phyloP scores from a whole-genome alignment of 2,113 vertebrate species.

The Podarcis raffonei region DNA sequence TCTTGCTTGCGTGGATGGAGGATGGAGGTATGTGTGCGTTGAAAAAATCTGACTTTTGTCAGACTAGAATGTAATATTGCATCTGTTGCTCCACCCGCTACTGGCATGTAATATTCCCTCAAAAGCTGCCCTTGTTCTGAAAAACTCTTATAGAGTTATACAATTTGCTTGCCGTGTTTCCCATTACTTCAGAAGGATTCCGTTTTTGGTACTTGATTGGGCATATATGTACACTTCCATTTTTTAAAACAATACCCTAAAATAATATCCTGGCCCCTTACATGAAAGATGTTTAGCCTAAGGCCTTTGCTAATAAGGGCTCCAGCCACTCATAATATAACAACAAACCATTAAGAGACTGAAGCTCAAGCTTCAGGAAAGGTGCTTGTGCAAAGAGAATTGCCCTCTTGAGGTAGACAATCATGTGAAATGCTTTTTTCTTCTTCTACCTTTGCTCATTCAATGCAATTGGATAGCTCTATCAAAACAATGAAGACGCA shows the following conservation, averaged over 20 bases:
- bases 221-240: neutral
- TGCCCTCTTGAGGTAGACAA: slow-evolving; percentile 24
- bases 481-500: slow-evolving; percentile 48
- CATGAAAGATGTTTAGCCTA: neutral
- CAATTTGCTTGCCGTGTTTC: neutral
- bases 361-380: slow-evolving; percentile 10
- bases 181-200: neutral
- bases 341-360: neutral
- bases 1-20: no score
- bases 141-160: neutral
- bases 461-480: slow-evolving; percentile 11
- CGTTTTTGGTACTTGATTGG: neutral
- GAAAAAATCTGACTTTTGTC: no score
- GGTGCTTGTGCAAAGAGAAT: neutral
- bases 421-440: slow-evolving; percentile 3
- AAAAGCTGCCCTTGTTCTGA: no score
- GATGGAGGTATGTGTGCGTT: no score
- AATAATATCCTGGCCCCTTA: neutral
- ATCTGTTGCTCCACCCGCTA: no score
- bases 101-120: no score
- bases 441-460: slow-evolving; percentile 29
- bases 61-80: no score
- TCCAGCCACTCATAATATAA: neutral
- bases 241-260: neutral
- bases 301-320: neutral